Evolutionary conservation across 1,140 invertebrate species (phyloP).

Genomic region (Chironomus striatipennis): DNA sequence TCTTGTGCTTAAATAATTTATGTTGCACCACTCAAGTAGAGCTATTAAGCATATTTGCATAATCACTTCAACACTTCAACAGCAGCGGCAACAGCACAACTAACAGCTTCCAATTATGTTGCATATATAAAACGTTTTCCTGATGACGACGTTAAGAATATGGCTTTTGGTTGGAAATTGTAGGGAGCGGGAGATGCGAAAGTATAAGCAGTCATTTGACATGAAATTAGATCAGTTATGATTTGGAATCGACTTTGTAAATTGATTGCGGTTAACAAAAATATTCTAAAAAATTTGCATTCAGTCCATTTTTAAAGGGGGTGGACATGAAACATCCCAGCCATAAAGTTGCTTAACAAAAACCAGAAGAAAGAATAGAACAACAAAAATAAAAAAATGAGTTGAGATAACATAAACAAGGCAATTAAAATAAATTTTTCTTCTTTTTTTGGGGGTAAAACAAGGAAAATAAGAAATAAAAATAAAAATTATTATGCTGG

Average conservation of each 20-base stretch:
- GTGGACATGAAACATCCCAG: no score
- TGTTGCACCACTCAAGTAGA: conserved; percentile 5
- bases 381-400: background rate
- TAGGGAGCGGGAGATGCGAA: no score
- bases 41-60: conserved; percentile 8
- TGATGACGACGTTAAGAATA: no score
- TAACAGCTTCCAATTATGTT: conserved; percentile 12
- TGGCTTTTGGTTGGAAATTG: no score
- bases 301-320: no score
- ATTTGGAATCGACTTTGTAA: no score
- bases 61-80: background rate
- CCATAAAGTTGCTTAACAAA: no score
- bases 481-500: conserved; percentile 14
- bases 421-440: background rate
- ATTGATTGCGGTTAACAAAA: no score
- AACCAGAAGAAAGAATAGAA: no score
- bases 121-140: background rate
- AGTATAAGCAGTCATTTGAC: no score
- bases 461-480: background rate
- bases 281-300: no score
- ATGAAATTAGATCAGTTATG: no score
- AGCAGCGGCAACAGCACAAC: background rate
- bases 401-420: conserved; percentile 1
- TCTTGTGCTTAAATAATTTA: background rate
- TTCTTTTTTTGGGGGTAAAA: background rate